Evolutionary conservation across 2,797 vertebrate genomes (phyloP).

Genomic region (Tragelaphus eurycerus): DNA sequence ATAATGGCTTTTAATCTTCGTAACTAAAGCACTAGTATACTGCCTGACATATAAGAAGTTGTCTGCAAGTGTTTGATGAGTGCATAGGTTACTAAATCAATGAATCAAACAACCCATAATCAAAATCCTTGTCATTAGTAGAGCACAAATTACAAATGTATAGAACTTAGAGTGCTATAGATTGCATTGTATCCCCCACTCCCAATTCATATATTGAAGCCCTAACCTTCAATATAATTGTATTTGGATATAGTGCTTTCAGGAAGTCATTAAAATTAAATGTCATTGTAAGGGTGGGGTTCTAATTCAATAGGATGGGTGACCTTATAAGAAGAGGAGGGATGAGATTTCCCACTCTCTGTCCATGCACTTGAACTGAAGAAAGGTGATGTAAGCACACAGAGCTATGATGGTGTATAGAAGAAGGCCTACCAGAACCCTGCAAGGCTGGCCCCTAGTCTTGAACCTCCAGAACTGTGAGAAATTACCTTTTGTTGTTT

Average conservation of each 20-base stretch:
- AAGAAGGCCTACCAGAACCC: neutral
- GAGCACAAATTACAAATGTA: neutral
- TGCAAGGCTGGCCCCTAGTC: neutral
- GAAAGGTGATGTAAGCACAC: neutral
- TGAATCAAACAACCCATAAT: neutral
- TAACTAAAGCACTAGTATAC: neutral
- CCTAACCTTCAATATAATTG: neutral
- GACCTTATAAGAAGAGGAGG: neutral
- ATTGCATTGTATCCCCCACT: neutral
- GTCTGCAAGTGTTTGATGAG: neutral
- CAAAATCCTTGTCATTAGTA: neutral
- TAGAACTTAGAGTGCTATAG: neutral
- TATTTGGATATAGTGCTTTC: neutral
- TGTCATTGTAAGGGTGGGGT: neutral
- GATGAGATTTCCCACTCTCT: neutral
- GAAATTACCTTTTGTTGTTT: neutral
- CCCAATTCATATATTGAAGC: neutral
- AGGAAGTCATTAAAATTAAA: neutral
- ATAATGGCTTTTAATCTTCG: neutral
- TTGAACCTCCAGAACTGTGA: neutral
- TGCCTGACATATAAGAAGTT: neutral
- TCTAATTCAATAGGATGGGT: neutral
- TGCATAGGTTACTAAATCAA: neutral
- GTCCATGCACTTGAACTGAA: neutral
- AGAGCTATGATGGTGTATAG: neutral